Evolutionary conservation across 2,797 vertebrate species (phyloP).

Genomic region (Ceryle rudis): DNA sequence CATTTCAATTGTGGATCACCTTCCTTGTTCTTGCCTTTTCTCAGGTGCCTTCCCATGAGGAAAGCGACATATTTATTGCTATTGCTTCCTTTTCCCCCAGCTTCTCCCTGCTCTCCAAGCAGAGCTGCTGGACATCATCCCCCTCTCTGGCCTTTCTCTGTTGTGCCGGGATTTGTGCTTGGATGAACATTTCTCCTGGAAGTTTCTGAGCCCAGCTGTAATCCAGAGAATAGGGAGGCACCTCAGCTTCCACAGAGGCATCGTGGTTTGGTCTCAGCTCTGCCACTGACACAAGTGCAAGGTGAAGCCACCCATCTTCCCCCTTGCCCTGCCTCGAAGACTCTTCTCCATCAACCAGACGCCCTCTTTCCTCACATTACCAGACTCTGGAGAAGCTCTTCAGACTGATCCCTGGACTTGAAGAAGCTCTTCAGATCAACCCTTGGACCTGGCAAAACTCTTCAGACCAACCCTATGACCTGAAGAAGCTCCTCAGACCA

Average conservation of each 20-base stretch:
- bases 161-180: background rate
- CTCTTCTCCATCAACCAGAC: background rate
- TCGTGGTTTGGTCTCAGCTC: background rate
- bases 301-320: background rate
- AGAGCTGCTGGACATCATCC: background rate
- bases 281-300: rapidly evolving
- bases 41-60: background rate
- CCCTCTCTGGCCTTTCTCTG: rapidly evolving
- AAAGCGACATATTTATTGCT: slow-evolving; percentile 50
- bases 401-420: background rate
- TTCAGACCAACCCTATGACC: background rate
- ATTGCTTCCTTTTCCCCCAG: slow-evolving; percentile 8
- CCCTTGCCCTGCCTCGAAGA: background rate
- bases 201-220: background rate
- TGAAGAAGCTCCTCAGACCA: background rate
- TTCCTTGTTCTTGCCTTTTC: background rate
- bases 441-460: background rate
- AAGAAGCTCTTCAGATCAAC: background rate
- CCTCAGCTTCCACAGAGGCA: rapidly evolving
- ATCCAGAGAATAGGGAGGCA: background rate
- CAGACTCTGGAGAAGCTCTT: background rate
- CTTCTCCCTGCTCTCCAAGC: background rate
- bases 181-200: background rate
- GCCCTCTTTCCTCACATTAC: background rate
- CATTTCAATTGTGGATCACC: background rate